Percentiles rank a stretch among this genome's conserved stretches.
Conservation (phyloP, 1,140 invertebrate species). For the Diorhabda elongata region DNA sequence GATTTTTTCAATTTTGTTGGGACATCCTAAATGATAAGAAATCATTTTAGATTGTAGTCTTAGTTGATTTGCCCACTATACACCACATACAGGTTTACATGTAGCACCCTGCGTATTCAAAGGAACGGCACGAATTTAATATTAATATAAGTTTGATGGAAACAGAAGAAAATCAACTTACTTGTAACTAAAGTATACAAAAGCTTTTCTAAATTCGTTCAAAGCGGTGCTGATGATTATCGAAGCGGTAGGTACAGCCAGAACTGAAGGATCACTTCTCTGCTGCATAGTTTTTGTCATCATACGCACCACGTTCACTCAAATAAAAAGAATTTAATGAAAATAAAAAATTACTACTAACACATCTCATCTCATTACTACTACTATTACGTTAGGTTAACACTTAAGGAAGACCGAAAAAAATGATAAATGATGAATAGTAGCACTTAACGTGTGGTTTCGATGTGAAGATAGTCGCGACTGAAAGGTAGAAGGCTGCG, state of each 20-base stretch:
- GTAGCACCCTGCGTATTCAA: no score
- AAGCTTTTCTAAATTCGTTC: conserved; percentile 44
- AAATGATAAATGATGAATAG: conserved; percentile 21
- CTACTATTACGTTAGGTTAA: conserved; percentile 19
- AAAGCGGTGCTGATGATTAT: conserved; percentile 57
- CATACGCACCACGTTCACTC: conserved; percentile 14
- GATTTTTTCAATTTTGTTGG: no score
- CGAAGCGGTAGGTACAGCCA: conserved; percentile 55
- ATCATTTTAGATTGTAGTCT: no score
- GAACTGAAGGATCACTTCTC: conserved; percentile 52
- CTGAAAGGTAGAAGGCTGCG: conserved; percentile 10
- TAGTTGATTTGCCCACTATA: no score
- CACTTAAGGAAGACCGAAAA: not conserved
- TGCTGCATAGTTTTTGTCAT: conserved; percentile 44
- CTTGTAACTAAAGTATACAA: conserved; percentile 42
- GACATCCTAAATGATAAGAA: no score
- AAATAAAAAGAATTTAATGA: not conserved
- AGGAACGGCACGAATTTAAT: no score
- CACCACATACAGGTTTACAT: no score
- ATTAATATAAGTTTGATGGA: no score
- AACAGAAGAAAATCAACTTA: conserved; percentile 26
- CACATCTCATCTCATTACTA: conserved; percentile 21
- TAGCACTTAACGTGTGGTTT: conserved; percentile 28
- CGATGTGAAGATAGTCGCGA: conserved; percentile 3
- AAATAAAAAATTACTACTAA: conserved; percentile 10